Base-by-base conservation (phyloP, 1,140 invertebrate species). In the Drosophila lowei region DNA sequence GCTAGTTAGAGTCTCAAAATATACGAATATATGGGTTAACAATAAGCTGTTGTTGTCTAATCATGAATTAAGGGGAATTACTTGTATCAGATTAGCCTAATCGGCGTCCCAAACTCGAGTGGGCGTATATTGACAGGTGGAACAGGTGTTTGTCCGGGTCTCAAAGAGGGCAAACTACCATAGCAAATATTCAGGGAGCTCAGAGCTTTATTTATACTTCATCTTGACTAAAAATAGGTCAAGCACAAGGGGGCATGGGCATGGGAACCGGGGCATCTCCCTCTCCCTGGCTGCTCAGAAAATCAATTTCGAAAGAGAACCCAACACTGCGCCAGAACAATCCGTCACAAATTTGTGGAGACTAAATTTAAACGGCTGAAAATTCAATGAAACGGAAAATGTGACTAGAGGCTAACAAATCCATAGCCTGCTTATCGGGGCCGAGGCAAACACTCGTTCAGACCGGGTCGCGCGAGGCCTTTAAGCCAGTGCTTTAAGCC, bases 401-500 rank as follows among this genome's bases (percentile, higher is more conserved):
- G 77, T 88, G 72, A 74, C 66, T 73, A 61, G 44, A 65, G 83
- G 59, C 68, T 65, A 56, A 78, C 68, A 71, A 75, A 67, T 75
- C 83, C 64, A 81, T 81, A 81, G 77, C 77, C 50, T 41, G 81
- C 81, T 86, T 86, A 86, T 86, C 81, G 68, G 83, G 61, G 65
- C 59, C 43, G 58, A 15, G 62, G 60, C 70, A 55, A 72, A 67
- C 73, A 64, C 73, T 76, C 71, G 71, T 23, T 42, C 62, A 56
- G 73, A 43, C 58, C 61, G 34, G 23, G 25, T 30, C 41, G 9
- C 38, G 23, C 30, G 59, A 74, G 74, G 34, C 54, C 79, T 83
- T 79, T 47, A 72, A 81, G 63, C 67, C 41, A 13, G 16, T 1
- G 18, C 68, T 72, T 72, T 55, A 72, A 72, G 63, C 58, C 41